phyloP scores from a whole-genome alignment of 2,888 invertebrate species.

The Dicyrtomina minuta region DNA sequence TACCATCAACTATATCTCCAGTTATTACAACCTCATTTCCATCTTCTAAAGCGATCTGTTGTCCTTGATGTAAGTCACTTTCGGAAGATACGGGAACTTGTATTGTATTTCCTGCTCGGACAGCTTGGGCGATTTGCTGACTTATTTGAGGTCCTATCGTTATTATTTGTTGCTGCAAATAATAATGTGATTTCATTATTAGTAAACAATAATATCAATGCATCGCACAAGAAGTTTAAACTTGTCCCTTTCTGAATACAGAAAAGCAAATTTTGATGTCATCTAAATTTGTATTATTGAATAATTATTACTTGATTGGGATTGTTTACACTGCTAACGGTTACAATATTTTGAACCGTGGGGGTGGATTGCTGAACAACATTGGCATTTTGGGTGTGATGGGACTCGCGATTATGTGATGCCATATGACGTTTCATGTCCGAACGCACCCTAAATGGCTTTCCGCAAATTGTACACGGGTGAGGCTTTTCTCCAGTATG shows the following conservation, averaged over 20 bases:
- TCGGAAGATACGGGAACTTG: conserved; percentile 27
- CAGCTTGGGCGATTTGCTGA: conserved; percentile 35
- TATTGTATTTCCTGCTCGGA: conserved; percentile 33
- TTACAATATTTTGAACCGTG: conserved; percentile 10
- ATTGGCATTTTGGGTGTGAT: neutral
- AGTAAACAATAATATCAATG: too few relatives aligned
- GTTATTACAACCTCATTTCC: conserved; percentile 35
- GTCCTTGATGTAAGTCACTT: conserved; percentile 12
- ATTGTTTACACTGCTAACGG: conserved; percentile 10
- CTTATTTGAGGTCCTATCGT: conserved; percentile 34
- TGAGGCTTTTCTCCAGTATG: conserved; percentile 63
- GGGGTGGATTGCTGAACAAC: neutral
- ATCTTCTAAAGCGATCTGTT: conserved; percentile 34
- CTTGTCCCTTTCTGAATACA: too few relatives aligned
- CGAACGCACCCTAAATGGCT: conserved; percentile 77
- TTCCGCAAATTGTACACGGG: conserved; percentile 65
- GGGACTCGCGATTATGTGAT: conserved; percentile 63
- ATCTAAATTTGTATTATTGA: neutral
- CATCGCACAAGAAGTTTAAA: too few relatives aligned
- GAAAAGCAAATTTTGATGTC: neutral
- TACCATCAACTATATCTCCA: conserved; percentile 38
- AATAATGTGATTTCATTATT: too few relatives aligned
- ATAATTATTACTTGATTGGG: neutral
- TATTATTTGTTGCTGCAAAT: conserved; percentile 25
- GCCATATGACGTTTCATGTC: conserved; percentile 79